Evolutionary conservation across 2,888 invertebrate species (phyloP), one percentile per base, ranked within the genome.

Genomic region (Andrena praecox): DNA sequence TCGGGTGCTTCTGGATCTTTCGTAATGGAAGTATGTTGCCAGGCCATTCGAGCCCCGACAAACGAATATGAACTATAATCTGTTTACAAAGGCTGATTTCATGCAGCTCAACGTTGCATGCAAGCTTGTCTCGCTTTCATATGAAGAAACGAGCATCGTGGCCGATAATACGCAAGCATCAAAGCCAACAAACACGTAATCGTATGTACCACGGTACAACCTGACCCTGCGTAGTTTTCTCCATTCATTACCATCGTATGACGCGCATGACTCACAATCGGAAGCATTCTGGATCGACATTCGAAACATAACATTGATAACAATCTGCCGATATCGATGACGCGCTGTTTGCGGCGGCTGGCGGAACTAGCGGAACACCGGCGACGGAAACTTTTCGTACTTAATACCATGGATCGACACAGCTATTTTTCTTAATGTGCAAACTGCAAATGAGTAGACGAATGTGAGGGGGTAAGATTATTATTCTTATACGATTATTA

Each of bases 1-100:
- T 84, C 71, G 75, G 77, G 20, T 76, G 80, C 66, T 77, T 89
- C 89, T 86, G 83, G 89, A 89, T 89, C 87, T 86, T 89, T 89
- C 86, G 82, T 81, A 82, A 84, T 77, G 73, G 86, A 52, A 80
- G 79, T 81, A 82, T 76, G 79, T 81, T 86, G 77, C 81, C 81
- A 81, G 71, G 74, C 77, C 71, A 69, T 78, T 75, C 62, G 78
- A 77, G 64, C 59, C 75, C 64, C 59, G 69, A 66, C 48, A 60
- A 76, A 64, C 50, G 78, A 87, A 80, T 78, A 87, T 80, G 82
- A 77, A 69, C 78, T 29, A 66, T 82, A 82, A 87, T 87, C 68
- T 85, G 85, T 76, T 77, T 75, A 85, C 76, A 84, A 86, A 86
- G 76, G 80, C 75, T 63, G 76, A 80, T 83, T 78, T 85, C 71